These are phyloP conservation scores for Aleadryas rufinucha DNA, from an alignment of 2,113 vertebrate genomes.

Conservation along the genomic window DNA sequence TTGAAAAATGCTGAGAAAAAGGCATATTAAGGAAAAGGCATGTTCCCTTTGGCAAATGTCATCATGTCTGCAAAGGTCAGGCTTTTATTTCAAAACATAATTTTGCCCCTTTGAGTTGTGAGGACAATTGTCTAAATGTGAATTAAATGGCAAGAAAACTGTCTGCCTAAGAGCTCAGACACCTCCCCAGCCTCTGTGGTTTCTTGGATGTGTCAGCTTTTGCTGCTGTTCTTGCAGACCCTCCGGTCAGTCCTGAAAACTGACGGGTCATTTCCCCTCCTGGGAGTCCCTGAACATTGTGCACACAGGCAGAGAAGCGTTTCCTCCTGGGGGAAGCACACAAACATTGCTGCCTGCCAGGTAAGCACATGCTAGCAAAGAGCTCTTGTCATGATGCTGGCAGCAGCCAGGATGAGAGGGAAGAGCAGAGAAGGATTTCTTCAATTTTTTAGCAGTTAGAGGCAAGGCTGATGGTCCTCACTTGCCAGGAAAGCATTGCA, in stretches of 20 bases:
- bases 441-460: neutral
- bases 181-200: neutral
- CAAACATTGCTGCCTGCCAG: neutral
- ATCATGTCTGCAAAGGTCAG: neutral
- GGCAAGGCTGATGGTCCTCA: neutral
- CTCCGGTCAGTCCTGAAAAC: neutral
- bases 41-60: neutral
- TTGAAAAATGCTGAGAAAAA: neutral
- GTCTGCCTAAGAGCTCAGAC: neutral
- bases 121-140: neutral
- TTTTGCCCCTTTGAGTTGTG: neutral
- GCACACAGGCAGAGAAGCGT: neutral
- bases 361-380: fast-evolving
- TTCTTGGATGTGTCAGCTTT: neutral
- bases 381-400: neutral
- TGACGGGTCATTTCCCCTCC: neutral
- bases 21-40: neutral
- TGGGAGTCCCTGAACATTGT: neutral
- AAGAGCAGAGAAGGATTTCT: neutral
- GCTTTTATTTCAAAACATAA: neutral
- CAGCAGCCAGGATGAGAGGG: neutral
- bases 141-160: neutral
- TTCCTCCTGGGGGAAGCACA: neutral
- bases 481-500: neutral
- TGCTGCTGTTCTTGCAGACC: neutral